Base-by-base conservation (phyloP, 2,888 invertebrate genomes). In the Drosophila merina region DNA sequence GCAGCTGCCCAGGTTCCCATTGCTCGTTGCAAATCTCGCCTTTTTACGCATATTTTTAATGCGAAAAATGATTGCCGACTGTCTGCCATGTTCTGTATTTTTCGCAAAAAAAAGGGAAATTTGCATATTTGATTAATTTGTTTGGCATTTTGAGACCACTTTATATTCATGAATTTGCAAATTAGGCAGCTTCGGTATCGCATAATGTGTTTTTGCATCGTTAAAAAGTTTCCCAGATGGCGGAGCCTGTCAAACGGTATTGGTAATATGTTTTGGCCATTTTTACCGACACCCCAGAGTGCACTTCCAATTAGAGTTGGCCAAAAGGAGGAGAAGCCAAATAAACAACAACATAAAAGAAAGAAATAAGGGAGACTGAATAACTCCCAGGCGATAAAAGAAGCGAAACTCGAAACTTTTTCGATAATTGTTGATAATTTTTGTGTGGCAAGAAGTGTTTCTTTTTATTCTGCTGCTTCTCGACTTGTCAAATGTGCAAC, bases 61-160 rank as follows among this genome's bases (percentile, higher is more conserved):
- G 69, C 66, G 56, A 60, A 70, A 69, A 60, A 57, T 48, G 31
- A 38, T 56, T 48, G 40, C 50, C 47, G 30, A 36, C 31, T 25
- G 33, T 33, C 48, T 57, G 57, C n/a, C 66, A 42, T 52, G 40
- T 38, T 44, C 45, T 12, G 30, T 42, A 10, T 44, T 20, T 42
- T 40, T 12, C 40, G 14, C 25, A 44, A 59, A 59, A 62, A 36
- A 28, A 62, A 36, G 20, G 8, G 28, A 55, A 73, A 83, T 83
- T 83, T 82, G 86, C 83, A 87, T 83, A 75, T 82, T 87, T 85
- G 79, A 83, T 82, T 87, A 87, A 76, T 78, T 85, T 81, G 85
- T 76, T 78, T 81, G 63, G 57, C 73, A 77, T 81, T 85, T 71
- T 72, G 72, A 71, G 72, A 72, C 72, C 83, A 83, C 88, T 83